These are phyloP conservation scores for Sylvietta virens DNA, from an alignment of 2,113 vertebrate genomes.

Conservation along the genomic window DNA sequence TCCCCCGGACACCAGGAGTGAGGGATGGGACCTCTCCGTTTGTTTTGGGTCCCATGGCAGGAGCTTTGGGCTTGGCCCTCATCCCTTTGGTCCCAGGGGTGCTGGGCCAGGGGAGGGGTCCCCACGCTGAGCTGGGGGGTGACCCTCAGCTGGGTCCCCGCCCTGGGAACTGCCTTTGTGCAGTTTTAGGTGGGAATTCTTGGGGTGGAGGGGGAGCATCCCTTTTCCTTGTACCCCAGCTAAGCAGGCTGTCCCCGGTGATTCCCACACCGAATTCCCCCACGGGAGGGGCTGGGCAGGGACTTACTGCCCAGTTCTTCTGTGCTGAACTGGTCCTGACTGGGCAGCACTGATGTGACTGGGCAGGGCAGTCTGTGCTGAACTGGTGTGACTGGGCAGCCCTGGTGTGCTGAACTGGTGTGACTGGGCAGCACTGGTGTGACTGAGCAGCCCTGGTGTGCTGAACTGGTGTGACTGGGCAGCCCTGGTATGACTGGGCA, in stretches of 20 bases:
- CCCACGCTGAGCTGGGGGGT: background rate
- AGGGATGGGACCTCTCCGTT: fast-evolving
- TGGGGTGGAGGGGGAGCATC: no score
- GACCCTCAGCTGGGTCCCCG: background rate
- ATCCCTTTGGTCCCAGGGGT: background rate
- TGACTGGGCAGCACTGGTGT: background rate
- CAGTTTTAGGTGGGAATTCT: background rate
- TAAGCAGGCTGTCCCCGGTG: background rate
- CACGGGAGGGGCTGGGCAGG: fast-evolving
- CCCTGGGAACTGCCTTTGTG: background rate
- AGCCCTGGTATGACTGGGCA: background rate
- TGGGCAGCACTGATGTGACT: background rate
- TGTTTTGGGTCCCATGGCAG: fast-evolving
- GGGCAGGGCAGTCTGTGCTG: background rate
- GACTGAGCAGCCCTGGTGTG: no score
- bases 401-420: background rate
- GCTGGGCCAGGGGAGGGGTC: no score
- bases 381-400: background rate
- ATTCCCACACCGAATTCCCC: fast-evolving
- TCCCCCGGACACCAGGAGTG: fast-evolving
- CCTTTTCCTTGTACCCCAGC: no score
- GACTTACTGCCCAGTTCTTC: no score
- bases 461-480: background rate
- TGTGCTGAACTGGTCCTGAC: background rate
- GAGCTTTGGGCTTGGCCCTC: background rate